Percentiles rank a stretch among this genome's conserved stretches.
Conservation (phyloP, 1,140 invertebrate species). For the Drosophila nebulosa region DNA sequence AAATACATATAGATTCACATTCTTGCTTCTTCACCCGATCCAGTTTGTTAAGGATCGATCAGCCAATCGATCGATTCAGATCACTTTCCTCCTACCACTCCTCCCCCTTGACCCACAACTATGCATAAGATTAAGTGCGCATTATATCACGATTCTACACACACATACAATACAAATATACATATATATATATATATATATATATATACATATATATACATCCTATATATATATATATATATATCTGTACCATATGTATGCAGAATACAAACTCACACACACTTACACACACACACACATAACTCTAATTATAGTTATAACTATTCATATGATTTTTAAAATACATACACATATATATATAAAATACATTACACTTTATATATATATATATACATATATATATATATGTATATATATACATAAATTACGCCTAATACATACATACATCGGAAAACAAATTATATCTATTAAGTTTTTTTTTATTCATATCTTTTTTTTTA, state of each 20-base stretch:
- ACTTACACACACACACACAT: slow-evolving; percentile 20
- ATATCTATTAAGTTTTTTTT: slow-evolving; percentile 32
- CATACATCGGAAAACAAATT: slow-evolving; percentile 14
- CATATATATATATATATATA: slow-evolving; percentile 12
- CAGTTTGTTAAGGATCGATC: slow-evolving; percentile 1
- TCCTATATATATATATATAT: not conserved
- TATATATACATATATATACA: not conserved
- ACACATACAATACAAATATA: not conserved
- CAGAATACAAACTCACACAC: slow-evolving; percentile 18
- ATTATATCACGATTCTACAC: slow-evolving; percentile 43
- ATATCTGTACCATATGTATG: slow-evolving; percentile 7
- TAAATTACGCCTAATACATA: slow-evolving; percentile 64
- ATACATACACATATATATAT: slow-evolving; percentile 23
- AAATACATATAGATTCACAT: slow-evolving; percentile 21
- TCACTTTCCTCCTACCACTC: not conserved
- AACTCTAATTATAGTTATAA: slow-evolving; percentile 48
- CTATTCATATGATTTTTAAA: slow-evolving; percentile 39
- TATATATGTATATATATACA: slow-evolving; percentile 56
- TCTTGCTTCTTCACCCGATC: slow-evolving; percentile 3
- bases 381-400: slow-evolving; percentile 29
- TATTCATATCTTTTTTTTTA: slow-evolving; percentile 8
- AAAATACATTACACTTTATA: slow-evolving; percentile 18
- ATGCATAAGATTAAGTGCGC: slow-evolving; percentile 46
- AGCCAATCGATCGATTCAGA: not conserved
- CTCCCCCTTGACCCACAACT: slow-evolving; percentile 11